Evolutionary conservation across 1,140 invertebrate species (phyloP).

Genomic region (Bilobella aurantiaca): DNA sequence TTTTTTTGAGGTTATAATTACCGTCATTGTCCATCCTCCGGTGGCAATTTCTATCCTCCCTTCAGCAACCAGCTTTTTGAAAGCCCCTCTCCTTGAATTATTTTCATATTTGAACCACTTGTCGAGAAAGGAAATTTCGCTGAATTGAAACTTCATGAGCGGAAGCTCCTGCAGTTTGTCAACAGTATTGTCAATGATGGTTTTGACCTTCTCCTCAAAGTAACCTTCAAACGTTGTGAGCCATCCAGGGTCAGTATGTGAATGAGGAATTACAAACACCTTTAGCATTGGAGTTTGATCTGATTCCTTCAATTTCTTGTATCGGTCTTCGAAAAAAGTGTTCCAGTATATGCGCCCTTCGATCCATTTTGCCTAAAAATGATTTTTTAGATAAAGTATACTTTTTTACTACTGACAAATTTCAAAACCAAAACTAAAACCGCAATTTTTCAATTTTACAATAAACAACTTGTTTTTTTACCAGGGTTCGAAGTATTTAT

Average conservation of each 20-base stretch:
- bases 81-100: constrained; percentile 50
- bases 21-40: constrained; percentile 92
- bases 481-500: too few species aligned
- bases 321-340: constrained; percentile 69
- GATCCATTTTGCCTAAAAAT: constrained; percentile 69
- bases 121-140: constrained; percentile 84
- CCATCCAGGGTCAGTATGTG: constrained; percentile 81
- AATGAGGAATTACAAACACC: constrained; percentile 43
- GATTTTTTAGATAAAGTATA: too few species aligned
- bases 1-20: too few species aligned
- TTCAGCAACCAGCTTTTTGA: constrained; percentile 65
- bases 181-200: constrained; percentile 83
- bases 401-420: too few species aligned
- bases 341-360: constrained; percentile 81
- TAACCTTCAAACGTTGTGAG: constrained; percentile 91
- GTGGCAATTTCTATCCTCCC: constrained; percentile 90
- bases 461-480: too few species aligned
- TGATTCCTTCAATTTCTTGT: constrained; percentile 55
- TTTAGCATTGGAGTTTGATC: constrained; percentile 24
- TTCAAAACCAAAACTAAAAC: too few species aligned
- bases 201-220: constrained; percentile 72
- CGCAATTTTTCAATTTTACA: too few species aligned
- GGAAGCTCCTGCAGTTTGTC: constrained; percentile 72
- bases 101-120: constrained; percentile 79
- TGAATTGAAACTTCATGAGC: constrained; percentile 95